A percentile compares a stretch with the other conserved stretches of the same genome.
Evolutionary conservation across 2,797 vertebrate species (phyloP).

Genomic region (Mormyrops boulengeri): DNA sequence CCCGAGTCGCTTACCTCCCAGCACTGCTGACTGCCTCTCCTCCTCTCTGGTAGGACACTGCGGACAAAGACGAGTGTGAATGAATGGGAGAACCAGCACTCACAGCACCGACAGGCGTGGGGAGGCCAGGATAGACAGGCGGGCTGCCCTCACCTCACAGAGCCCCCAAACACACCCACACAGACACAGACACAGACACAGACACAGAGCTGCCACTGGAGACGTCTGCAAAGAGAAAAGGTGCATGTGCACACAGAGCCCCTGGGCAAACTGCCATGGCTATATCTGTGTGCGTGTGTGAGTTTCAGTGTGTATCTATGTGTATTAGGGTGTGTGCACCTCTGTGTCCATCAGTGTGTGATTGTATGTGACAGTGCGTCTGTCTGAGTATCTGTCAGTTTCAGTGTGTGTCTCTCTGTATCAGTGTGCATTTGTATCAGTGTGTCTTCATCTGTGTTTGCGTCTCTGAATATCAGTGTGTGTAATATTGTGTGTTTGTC

Average conservation of each 20-base stretch:
- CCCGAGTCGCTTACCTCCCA: constrained; percentile 75
- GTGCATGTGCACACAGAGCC: not conserved
- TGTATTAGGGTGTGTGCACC: not conserved
- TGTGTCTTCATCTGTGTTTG: constrained; percentile 15
- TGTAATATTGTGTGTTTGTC: not conserved
- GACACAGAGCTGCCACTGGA: not conserved
- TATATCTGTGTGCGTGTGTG: not conserved
- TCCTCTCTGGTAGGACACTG: constrained; percentile 97
- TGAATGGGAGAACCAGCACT: not conserved
- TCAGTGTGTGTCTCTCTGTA: not conserved
- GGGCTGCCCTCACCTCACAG: not conserved
- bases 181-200: not conserved
- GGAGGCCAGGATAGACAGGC: not conserved
- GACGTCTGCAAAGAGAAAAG: not conserved
- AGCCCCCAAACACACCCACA: not conserved
- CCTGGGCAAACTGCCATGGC: not conserved
- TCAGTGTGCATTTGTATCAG: too few species aligned
- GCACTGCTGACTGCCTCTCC: constrained; percentile 94
- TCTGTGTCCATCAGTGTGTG: not conserved
- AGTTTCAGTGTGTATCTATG: not conserved
- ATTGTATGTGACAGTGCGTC: not conserved
- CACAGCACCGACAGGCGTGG: not conserved
- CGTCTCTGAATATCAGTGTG: not conserved
- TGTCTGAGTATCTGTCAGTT: not conserved
- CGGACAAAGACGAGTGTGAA: constrained; percentile 19